Evolutionary conservation across 1,140 invertebrate genomes (phyloP).

Genomic region (Metopolophium dirhodum): DNA sequence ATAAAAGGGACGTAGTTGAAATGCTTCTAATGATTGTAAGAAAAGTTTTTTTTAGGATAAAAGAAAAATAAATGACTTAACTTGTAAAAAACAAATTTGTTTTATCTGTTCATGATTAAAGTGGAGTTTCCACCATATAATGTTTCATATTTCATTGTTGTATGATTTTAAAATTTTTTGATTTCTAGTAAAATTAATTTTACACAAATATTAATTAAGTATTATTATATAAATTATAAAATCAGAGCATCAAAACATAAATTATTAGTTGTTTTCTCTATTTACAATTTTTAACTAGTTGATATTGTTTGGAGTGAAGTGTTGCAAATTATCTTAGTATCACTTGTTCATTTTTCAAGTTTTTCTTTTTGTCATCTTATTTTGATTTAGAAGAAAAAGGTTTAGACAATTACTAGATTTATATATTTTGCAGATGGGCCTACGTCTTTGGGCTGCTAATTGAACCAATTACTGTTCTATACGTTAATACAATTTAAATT

Average conservation of each 20-base stretch:
- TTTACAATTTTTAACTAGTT: too few relatives aligned
- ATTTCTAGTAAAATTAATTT: too few relatives aligned
- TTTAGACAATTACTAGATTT: too few relatives aligned
- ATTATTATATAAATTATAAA: too few relatives aligned
- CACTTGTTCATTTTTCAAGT: background rate
- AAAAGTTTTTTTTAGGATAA: slow-evolving; percentile 7
- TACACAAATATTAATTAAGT: background rate
- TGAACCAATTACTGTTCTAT: background rate
- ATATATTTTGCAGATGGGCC: too few relatives aligned
- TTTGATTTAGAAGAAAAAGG: background rate
- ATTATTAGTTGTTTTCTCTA: background rate
- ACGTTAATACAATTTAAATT: background rate
- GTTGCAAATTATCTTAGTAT: background rate
- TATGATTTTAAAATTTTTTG: background rate
- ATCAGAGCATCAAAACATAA: background rate
- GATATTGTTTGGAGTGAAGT: background rate
- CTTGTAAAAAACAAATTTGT: background rate
- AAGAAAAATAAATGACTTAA: background rate
- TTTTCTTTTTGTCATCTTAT: background rate
- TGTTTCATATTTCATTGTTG: background rate
- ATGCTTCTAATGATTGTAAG: background rate
- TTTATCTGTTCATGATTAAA: background rate
- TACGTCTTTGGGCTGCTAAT: background rate
- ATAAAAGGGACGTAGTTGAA: background rate
- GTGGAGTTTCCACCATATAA: background rate